Base-by-base conservation (phyloP, 2,113 vertebrate genomes). In the Marmota flaviventris region DNA sequence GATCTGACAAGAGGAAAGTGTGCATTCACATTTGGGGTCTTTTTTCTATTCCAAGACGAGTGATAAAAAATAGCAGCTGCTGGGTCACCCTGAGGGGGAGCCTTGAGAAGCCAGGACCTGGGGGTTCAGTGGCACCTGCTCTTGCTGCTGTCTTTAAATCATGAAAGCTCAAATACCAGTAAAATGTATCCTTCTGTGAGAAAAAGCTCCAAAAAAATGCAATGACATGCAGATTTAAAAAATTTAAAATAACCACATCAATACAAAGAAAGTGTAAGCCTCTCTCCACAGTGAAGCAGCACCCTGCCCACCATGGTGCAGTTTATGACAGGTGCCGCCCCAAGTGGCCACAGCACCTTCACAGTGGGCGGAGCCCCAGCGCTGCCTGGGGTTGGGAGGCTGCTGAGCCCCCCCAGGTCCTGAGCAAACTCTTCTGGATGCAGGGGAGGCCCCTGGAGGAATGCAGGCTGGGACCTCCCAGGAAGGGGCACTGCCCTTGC, bases 141-240 rank as follows among this genome's bases (percentile, higher is more conserved):
- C 32, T 42, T 20, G 6, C 7, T 34, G 18, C 7, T 25, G 39
- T 84, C 34, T 5, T 29, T 20, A 61, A 61, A 56, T 63, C 11
- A 18, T 45, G 70, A 85, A 84, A 27, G 24, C 51, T 83, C n/a
- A 58, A 78, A 37, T 76, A 29, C 51, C 3, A 81, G 39, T 87
- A 90, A 70, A 72, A 86, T 81, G 48, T 34, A 51, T 76, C 29
- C 90, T 42, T 92, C 34, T 84, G 7, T 37, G 24, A 77, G 56
- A 48, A 84, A 92, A 89, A 84, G 22, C 7, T 82, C 96, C 61
- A 79, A 79, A 65, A 89, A 73, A 86, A 18, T 79, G 67, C 25
- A 76, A 89, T 18, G 25, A 85, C 93, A 77, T 48, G 9, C 27
- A 92, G 29, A 76, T 53, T 84, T 42, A 48, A 94, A 92, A n/a